Base-by-base conservation (phyloP, 2,113 vertebrate species). In the Calyptomena viridis region DNA sequence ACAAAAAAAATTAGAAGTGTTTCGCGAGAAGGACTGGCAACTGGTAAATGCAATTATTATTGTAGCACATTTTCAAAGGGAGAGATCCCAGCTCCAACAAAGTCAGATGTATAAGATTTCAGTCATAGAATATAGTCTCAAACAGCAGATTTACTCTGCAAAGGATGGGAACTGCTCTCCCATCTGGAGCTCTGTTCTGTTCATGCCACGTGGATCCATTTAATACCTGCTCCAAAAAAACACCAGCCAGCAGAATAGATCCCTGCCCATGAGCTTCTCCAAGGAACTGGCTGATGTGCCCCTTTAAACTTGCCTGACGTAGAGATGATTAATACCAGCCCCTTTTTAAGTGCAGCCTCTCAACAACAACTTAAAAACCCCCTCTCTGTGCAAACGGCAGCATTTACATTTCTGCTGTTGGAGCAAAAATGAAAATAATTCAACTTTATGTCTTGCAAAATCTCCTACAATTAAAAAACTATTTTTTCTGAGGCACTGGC, bases 91-190 rank as follows among this genome's bases (percentile, higher is more conserved):
- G 97, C 97, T 97, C 97, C 97, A 98, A 97, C 97, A 98, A 98
- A 98, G 97, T 98, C 97, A 97, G 95, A 97, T 97, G 98, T 97
- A 97, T 97, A 97, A 97, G 96, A 97, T 97, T 98, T 98, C 97
- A 97, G 89, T 97, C 98, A 96, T 92, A 95, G 72, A 76, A 84
- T 95, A 88, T 87, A 93, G 93, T 96, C 97, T 97, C 83, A 94
- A 96, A 96, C 84, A 96, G 97, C 96, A 97, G 96, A 94, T 97
- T 97, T 96, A 89, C 92, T 97, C 91, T 91, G 96, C 80, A 91
- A 97, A 98, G 84, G 92, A 95, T 97, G 94, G 89, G 96, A 97
- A 63, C 96, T 97, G 94, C 86, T 95, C 82, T 94, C 96, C 96
- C 96, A 96, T 97, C 96, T 97, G 97, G 97, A 97, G 93, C 37